A percentile compares a stretch with the other conserved stretches of the same genome.
These are phyloP conservation scores for Epizoanthus ramosus DNA, from an alignment of 92 coral and sea anemone species.

Conservation along the genomic window DNA sequence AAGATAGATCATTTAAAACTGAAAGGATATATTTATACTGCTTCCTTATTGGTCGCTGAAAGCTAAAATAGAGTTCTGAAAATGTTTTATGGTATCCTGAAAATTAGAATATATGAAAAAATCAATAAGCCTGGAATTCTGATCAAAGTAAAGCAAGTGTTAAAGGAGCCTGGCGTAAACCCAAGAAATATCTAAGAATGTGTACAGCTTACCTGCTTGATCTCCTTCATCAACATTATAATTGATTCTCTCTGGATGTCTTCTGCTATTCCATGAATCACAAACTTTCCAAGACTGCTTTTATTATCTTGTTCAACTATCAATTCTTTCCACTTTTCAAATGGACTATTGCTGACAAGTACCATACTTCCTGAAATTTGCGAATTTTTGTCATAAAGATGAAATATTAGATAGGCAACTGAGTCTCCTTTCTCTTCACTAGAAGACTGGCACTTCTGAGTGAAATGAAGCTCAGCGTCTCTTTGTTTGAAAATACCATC, in stretches of 20 bases:
- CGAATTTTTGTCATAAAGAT: conserved; percentile 17
- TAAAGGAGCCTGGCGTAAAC: background rate
- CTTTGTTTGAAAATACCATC: conserved; percentile 39
- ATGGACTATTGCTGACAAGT: conserved; percentile 75
- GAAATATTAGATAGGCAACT: conserved; percentile 54
- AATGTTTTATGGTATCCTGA: too few relatives aligned
- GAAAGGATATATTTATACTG: too few relatives aligned
- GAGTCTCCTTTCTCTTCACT: conserved; percentile 20
- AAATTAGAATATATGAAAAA: too few relatives aligned
- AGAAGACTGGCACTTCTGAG: conserved; percentile 60
- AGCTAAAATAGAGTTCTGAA: too few relatives aligned
- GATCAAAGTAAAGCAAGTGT: too few relatives aligned
- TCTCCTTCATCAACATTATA: conserved; percentile 56
- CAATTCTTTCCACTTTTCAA: conserved; percentile 62
- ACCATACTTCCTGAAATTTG: conserved; percentile 52
- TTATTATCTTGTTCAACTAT: conserved; percentile 26
- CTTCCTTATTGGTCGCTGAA: too few relatives aligned
- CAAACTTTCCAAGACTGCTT: background rate
- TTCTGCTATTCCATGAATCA: conserved; percentile 57
- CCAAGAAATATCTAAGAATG: background rate
- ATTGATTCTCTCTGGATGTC: conserved; percentile 68
- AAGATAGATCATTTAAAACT: too few relatives aligned
- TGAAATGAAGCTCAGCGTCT: conserved; percentile 67
- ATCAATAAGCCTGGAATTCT: too few relatives aligned
- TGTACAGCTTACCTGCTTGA: conserved; percentile 49